Evolutionary conservation across 2,888 invertebrate species (phyloP), one percentile per base, ranked within the genome.

Genomic region (Chloroclystis v-ata): DNA sequence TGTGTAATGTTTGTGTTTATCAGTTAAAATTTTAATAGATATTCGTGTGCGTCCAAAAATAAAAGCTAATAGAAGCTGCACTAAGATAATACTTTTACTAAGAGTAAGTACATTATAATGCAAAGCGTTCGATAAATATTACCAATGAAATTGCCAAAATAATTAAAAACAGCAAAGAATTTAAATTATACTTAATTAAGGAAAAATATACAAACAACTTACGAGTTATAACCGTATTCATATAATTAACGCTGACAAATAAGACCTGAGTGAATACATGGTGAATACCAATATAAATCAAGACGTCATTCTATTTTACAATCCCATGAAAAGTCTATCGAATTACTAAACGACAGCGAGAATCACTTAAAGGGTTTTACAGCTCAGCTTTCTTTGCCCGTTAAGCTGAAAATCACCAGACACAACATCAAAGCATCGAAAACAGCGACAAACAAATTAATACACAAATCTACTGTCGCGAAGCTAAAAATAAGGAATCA

Each of bases 401-500:
- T 65, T 77, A 74, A 77, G 70, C 70, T 78, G 83, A 84, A 77
- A 74, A 82, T 78, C 73, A 75, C 80, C 86, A 86, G 83, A 75
- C 74, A 71, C 73, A 84, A 88, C 86, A 84, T 86, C 85, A 87
- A 88, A 86, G 87, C 76, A 71, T 71, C 67, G 67, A 72, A 74
- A 77, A 75, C 72, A 73, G 69, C 69, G 67, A 63, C 67, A 63
- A 79, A 77, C 85, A 87, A 82, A 87, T 87, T 86, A 83, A 78
- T 85, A 79, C 73, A 79, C 78, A 80, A 77, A 83, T 78, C 73
- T 73, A 78, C 67, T 80, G 73, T 74, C 68, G 73, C 71, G 63
- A 65, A 75, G 76, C 85, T 86, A 85, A 87, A 87, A 85, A 87
- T 87, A 87, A 67, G 63, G 75, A 84, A 85, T 87, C 86, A 87